These are phyloP conservation scores for Protomyctophum bolini DNA, from an alignment of 2,113 vertebrate genomes.

Conservation along the genomic window DNA sequence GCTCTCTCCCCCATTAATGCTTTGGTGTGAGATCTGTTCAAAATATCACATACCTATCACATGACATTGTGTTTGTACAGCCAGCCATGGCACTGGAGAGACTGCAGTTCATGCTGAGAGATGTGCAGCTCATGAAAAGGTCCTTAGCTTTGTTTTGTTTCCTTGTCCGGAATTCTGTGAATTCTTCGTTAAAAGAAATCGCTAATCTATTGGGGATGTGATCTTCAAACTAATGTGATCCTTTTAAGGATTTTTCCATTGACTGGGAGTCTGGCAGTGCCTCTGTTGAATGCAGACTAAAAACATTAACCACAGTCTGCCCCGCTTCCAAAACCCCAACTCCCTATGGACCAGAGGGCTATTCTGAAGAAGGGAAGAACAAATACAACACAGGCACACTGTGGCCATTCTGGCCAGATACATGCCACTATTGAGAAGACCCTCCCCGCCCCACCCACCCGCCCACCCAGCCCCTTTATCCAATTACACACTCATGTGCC, in stretches of 20 bases:
- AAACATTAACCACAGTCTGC: conserved; percentile 35
- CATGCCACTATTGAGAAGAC: conserved; percentile 52
- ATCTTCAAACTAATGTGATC: conserved; percentile 22
- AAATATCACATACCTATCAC: conserved; percentile 2
- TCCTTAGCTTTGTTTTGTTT: background rate
- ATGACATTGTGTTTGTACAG: conserved; percentile 16
- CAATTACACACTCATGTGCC: conserved; percentile 49
- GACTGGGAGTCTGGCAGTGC: conserved; percentile 17
- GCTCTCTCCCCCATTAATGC: background rate
- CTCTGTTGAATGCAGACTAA: conserved; percentile 21
- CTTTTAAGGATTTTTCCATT: conserved; percentile 58
- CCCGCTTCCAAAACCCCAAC: conserved; percentile 7
- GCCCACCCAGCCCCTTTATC: background rate
- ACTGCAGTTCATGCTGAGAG: background rate
- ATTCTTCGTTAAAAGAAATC: conserved; percentile 7
- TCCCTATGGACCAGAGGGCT: conserved; percentile 11
- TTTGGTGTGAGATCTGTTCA: background rate
- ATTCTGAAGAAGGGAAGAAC: conserved; percentile 42
- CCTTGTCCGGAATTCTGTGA: background rate
- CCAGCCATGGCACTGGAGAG: background rate
- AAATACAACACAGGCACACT: conserved; percentile 16
- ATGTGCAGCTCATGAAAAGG: background rate
- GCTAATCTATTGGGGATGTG: conserved; percentile 1
- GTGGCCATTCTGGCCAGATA: background rate
- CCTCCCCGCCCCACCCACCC: background rate